phyloP scores from a whole-genome alignment of 2,113 vertebrate genomes.

The Coturnix japonica region DNA sequence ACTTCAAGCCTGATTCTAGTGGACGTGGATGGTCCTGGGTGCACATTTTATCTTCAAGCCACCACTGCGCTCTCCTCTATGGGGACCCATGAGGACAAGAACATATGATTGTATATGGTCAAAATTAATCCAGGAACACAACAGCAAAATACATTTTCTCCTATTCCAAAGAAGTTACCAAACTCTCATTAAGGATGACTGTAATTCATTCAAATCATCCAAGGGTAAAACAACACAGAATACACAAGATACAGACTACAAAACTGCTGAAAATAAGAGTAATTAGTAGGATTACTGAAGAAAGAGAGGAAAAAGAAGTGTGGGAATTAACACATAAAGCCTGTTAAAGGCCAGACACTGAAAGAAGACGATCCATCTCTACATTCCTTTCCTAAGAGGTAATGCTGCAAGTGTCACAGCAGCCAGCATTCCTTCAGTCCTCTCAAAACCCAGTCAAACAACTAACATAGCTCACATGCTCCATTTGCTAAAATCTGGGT shows the following conservation, averaged over 20 bases:
- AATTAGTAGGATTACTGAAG: neutral
- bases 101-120: neutral
- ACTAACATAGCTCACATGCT: neutral
- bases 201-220: neutral
- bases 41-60: neutral
- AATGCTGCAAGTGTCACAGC: neutral
- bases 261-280: neutral
- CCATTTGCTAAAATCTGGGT: neutral
- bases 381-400: slow-evolving; percentile 15
- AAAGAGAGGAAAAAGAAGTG: neutral
- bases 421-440: neutral
- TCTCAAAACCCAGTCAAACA: neutral
- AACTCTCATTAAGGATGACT: neutral
- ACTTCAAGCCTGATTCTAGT: neutral
- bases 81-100: neutral
- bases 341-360: neutral
- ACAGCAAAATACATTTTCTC: neutral
- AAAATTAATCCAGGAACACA: neutral
- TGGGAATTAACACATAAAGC: neutral
- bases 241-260: neutral
- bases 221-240: neutral
- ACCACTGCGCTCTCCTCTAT: neutral
- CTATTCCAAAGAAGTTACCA: neutral
- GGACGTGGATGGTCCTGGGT: neutral
- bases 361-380: neutral